phyloP scores from a whole-genome alignment of 2,797 vertebrate genomes.

The Neosalanx taihuensis region DNA sequence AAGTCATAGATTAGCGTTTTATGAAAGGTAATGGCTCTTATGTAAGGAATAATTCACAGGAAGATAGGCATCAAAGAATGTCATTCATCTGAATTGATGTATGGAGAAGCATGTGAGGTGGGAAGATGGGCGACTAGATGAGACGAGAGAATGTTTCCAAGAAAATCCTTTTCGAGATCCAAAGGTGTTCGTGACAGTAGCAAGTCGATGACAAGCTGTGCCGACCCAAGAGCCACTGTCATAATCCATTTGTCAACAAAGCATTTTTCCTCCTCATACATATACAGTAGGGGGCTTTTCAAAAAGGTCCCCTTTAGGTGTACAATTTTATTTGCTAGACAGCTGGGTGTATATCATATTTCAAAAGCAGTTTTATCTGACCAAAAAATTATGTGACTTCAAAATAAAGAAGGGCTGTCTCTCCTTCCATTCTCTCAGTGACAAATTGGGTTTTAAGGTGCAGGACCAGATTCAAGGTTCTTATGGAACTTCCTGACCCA shows the following conservation, averaged over 20 bases:
- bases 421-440: background rate
- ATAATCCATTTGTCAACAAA: constrained; percentile 63
- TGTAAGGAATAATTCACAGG: constrained; percentile 42
- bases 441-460: background rate
- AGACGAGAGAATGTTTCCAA: constrained; percentile 47
- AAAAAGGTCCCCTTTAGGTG: constrained; percentile 50
- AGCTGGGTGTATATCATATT: constrained; percentile 38
- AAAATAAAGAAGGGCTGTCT: constrained; percentile 16
- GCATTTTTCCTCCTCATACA: constrained; percentile 56
- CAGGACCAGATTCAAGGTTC: too few species aligned
- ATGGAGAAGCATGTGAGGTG: constrained; percentile 31
- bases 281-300: constrained; percentile 33
- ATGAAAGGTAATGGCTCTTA: constrained; percentile 35
- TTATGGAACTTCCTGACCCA: too few species aligned
- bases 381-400: constrained; percentile 21
- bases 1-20: constrained; percentile 19
- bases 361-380: background rate
- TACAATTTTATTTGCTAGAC: constrained; percentile 47
- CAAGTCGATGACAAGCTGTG: constrained; percentile 60
- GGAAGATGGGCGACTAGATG: constrained; percentile 20
- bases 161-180: constrained; percentile 56
- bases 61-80: constrained; percentile 12
- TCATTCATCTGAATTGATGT: constrained; percentile 6
- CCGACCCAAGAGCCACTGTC: constrained; percentile 51
- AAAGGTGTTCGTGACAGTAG: constrained; percentile 45